phyloP scores from a whole-genome alignment of 2,797 vertebrate genomes.

The Pseudochirops cupreus region DNA sequence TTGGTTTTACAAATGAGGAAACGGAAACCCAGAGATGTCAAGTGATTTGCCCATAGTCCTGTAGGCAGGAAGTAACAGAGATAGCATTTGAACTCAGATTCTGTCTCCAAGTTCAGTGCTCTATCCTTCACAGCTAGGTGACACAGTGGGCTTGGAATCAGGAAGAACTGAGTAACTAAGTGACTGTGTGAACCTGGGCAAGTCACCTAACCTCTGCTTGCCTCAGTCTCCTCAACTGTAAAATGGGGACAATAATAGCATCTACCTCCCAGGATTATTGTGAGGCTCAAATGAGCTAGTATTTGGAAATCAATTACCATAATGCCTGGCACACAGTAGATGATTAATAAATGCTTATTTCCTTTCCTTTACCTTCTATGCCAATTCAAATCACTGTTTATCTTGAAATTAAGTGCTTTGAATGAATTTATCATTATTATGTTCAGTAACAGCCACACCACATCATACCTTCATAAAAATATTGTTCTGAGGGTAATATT shows the following conservation, averaged over 20 bases:
- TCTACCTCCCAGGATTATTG: neutral
- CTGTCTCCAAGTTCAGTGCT: neutral
- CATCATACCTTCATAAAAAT: neutral
- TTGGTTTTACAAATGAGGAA: neutral
- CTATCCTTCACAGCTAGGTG: neutral
- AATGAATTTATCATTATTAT: neutral
- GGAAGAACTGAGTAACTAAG: neutral
- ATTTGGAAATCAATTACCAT: neutral
- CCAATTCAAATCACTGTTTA: neutral
- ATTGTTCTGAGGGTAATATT: neutral
- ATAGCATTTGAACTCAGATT: neutral
- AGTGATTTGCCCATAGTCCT: neutral
- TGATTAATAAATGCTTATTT: neutral
- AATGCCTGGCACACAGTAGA: neutral
- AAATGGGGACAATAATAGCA: neutral
- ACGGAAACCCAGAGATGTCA: neutral
- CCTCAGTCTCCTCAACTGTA: neutral
- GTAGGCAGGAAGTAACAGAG: neutral
- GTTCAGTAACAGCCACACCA: neutral
- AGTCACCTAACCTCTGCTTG: neutral
- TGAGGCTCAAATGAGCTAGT: neutral
- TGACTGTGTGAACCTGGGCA: neutral
- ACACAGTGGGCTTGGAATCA: neutral
- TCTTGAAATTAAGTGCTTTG: neutral
- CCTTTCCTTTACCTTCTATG: neutral